A percentile compares a stretch with the other conserved stretches of the same genome.
These are phyloP conservation scores for Abrostola triplasia DNA, from an alignment of 2,888 invertebrate genomes.

Conservation along the genomic window DNA sequence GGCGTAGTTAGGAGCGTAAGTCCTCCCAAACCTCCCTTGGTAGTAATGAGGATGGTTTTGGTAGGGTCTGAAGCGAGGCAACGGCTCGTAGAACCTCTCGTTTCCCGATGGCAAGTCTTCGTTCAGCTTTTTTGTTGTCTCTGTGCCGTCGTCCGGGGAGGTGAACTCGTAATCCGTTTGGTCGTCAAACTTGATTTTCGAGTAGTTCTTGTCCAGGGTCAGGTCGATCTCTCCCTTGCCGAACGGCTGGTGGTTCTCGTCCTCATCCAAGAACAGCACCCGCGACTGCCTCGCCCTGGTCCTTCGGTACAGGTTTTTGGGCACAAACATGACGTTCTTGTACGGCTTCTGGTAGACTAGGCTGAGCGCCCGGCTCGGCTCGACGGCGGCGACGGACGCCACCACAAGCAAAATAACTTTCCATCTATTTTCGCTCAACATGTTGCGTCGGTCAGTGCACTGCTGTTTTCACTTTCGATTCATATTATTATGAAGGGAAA, in stretches of 20 bases:
- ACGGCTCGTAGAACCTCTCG: slow-evolving; percentile 79
- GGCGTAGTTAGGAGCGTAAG: slow-evolving; percentile 77
- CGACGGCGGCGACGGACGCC: slow-evolving; percentile 75
- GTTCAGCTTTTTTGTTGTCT: slow-evolving; percentile 51
- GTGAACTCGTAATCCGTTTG: slow-evolving; percentile 82
- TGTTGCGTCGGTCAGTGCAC: slow-evolving; percentile 84
- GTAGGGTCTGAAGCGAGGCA: slow-evolving; percentile 69
- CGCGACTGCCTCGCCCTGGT: slow-evolving; percentile 67
- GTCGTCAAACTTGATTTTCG: slow-evolving; percentile 86
- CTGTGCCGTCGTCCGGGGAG: slow-evolving; percentile 67
- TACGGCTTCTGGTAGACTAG: slow-evolving; percentile 75
- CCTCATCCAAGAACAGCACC: slow-evolving; percentile 80
- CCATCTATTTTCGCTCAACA: slow-evolving; percentile 85
- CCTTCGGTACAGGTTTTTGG: slow-evolving; percentile 71
- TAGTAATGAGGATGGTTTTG: slow-evolving; percentile 72
- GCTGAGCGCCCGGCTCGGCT: slow-evolving; percentile 81
- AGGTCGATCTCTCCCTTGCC: slow-evolving; percentile 83
- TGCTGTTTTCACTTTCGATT: slow-evolving; percentile 83
- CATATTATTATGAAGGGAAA: slow-evolving; percentile 50
- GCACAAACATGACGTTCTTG: slow-evolving; percentile 79
- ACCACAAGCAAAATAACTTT: slow-evolving; percentile 82
- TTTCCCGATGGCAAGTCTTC: slow-evolving; percentile 72
- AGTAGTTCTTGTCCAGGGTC: slow-evolving; percentile 71
- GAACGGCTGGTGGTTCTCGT: slow-evolving; percentile 73
- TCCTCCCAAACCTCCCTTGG: slow-evolving; percentile 75